Percentiles rank a stretch among this genome's conserved stretches.
Conservation (phyloP, 2,888 invertebrate genomes). For the Acanthosoma haemorrhoidale region DNA sequence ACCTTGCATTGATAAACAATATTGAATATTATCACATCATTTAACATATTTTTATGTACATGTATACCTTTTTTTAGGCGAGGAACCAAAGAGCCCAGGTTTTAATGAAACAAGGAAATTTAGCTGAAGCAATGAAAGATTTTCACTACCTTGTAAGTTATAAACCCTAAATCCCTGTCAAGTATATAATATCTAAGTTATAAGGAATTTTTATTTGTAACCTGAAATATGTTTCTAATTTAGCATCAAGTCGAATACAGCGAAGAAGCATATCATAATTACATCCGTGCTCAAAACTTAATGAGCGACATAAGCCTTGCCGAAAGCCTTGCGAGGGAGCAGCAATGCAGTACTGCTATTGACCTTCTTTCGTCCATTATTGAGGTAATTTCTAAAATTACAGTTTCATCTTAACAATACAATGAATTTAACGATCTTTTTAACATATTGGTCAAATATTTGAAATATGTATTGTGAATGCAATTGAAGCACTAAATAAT, state of each 20-base stretch:
- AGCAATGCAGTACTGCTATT: slow-evolving; percentile 57
- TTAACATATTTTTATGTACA: neutral
- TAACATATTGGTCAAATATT: too few relatives aligned
- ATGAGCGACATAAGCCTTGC: slow-evolving; percentile 59
- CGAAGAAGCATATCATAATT: slow-evolving; percentile 71
- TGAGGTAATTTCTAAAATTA: too few relatives aligned
- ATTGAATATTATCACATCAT: neutral
- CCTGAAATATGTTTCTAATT: neutral
- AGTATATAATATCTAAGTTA: too few relatives aligned
- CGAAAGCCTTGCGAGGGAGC: slow-evolving; percentile 56
- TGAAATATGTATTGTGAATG: too few relatives aligned
- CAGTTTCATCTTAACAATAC: too few relatives aligned
- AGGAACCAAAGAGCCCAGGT: slow-evolving; percentile 77
- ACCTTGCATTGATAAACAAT: too few relatives aligned
- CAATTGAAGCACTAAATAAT: too few relatives aligned
- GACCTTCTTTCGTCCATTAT: slow-evolving; percentile 59
- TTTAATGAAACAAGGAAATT: slow-evolving; percentile 81
- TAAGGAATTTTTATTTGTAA: neutral
- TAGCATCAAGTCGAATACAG: slow-evolving; percentile 66
- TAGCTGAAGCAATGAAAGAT: slow-evolving; percentile 75
- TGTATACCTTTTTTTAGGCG: slow-evolving; percentile 48
- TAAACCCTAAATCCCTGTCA: too few relatives aligned
- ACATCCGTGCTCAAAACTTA: slow-evolving; percentile 60
- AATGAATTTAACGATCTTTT: too few relatives aligned
- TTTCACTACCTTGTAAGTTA: slow-evolving; percentile 78